Conservation (phyloP, 2,113 vertebrate species). For the Canis aureus region DNA sequence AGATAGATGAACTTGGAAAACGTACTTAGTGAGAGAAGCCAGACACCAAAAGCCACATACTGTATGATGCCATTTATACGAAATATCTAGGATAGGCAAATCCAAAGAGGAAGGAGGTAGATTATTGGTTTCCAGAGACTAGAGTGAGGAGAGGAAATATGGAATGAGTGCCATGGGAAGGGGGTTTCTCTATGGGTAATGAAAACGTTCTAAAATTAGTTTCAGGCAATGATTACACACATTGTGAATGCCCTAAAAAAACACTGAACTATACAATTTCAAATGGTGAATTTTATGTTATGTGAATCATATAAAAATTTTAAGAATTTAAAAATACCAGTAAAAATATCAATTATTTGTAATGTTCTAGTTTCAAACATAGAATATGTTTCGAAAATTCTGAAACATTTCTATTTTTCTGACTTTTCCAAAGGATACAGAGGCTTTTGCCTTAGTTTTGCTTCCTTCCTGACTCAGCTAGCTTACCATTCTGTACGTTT, state of each 20-base stretch:
- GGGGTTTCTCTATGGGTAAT: not conserved
- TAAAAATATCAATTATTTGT: not conserved
- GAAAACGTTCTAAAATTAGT: not conserved
- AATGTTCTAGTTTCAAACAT: not conserved
- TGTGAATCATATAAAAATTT: not conserved
- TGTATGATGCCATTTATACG: not conserved
- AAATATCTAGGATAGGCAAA: not conserved
- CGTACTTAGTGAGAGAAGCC: not conserved
- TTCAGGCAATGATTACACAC: not conserved
- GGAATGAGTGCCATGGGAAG: fast-evolving
- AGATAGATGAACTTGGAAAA: not conserved
- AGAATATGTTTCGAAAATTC: not conserved
- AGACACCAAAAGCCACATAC: not conserved
- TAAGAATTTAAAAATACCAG: not conserved
- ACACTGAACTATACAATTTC: not conserved
- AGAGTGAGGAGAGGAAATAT: not conserved
- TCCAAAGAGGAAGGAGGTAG: not conserved
- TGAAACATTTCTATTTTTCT: not conserved
- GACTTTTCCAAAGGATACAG: not conserved
- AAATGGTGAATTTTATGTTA: not conserved
- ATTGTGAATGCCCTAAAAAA: not conserved
- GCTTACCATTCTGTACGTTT: not conserved
- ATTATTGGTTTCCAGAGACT: not conserved
- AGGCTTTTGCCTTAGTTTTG: not conserved
- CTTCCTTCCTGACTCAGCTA: not conserved